A percentile compares a stretch with the other conserved stretches of the same genome.
phyloP scores from a whole-genome alignment of 2,797 vertebrate genomes.

The Chaetodon trifasciatus region DNA sequence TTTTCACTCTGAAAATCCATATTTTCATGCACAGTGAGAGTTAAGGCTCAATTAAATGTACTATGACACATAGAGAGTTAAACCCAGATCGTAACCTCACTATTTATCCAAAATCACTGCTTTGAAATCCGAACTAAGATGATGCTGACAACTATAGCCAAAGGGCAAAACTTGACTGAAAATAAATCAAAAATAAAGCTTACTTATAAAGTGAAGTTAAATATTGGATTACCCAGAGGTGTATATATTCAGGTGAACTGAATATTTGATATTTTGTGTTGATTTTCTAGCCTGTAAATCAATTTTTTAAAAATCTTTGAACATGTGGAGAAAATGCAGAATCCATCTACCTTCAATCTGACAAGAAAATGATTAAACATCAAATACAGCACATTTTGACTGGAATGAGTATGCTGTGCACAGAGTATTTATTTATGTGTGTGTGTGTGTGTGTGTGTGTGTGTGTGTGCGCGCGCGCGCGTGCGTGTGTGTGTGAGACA shows the following conservation, averaged over 20 bases:
- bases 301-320: not conserved
- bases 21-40: not conserved
- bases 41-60: not conserved
- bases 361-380: not conserved
- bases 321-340: not conserved
- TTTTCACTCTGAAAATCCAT: not conserved
- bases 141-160: not conserved
- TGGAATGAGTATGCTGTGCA: not conserved
- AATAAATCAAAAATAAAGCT: constrained; percentile 3
- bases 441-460: not conserved
- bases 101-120: not conserved
- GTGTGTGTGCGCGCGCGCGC: too few relatives aligned
- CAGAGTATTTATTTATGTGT: not conserved
- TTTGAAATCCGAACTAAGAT: constrained; percentile 1
- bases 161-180: not conserved
- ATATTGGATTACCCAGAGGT: constrained; percentile 1
- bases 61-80: not conserved
- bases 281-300: not conserved
- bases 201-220: not conserved
- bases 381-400: not conserved
- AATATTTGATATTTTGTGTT: constrained; percentile 7
- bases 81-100: not conserved
- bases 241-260: not conserved
- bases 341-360: not conserved
- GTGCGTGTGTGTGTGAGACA: too few relatives aligned